These are phyloP conservation scores for Tetropium fuscum DNA, from an alignment of 2,888 invertebrate species.

Conservation along the genomic window DNA sequence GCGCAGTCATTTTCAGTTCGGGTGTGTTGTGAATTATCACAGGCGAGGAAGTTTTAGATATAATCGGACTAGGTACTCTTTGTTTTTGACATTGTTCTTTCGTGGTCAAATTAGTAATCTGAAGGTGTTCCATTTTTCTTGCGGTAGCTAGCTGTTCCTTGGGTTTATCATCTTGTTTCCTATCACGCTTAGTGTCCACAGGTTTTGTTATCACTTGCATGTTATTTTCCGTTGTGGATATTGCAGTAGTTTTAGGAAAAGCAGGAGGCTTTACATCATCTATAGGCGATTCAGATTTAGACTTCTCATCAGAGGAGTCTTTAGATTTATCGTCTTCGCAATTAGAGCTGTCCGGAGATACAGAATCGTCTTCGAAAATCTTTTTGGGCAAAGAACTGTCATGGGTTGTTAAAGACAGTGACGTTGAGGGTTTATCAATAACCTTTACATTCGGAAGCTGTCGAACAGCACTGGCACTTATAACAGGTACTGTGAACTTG, in stretches of 20 bases:
- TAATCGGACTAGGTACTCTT: constrained; percentile 54
- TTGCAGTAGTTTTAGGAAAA: constrained; percentile 36
- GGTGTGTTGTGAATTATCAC: constrained; percentile 60
- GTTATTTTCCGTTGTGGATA: constrained; percentile 6
- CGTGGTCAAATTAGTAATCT: constrained; percentile 60
- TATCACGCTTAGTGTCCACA: constrained; percentile 19
- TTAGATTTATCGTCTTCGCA: constrained; percentile 64
- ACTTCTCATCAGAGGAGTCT: constrained; percentile 56
- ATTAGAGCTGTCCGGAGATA: constrained; percentile 70
- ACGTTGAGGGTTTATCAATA: constrained; percentile 65
- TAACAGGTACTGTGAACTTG: constrained; percentile 62
- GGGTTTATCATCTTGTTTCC: constrained; percentile 30
- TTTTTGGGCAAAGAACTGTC: constrained; percentile 74
- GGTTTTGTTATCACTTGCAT: constrained; percentile 14
- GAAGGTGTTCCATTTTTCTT: constrained; percentile 51
- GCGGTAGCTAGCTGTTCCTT: constrained; percentile 25
- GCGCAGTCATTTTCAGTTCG: constrained; percentile 65
- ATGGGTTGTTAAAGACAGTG: constrained; percentile 70
- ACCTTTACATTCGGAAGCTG: constrained; percentile 65
- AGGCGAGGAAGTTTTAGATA: constrained; percentile 53
- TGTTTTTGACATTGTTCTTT: constrained; percentile 63
- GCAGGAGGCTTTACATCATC: constrained; percentile 44
- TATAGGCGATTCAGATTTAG: constrained; percentile 49
- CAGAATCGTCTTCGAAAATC: constrained; percentile 76
- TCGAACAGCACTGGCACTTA: constrained; percentile 64